A percentile compares a stretch with the other conserved stretches of the same genome.
phyloP scores from a whole-genome alignment of 2,888 invertebrate genomes.

The Cephus sareptanus region DNA sequence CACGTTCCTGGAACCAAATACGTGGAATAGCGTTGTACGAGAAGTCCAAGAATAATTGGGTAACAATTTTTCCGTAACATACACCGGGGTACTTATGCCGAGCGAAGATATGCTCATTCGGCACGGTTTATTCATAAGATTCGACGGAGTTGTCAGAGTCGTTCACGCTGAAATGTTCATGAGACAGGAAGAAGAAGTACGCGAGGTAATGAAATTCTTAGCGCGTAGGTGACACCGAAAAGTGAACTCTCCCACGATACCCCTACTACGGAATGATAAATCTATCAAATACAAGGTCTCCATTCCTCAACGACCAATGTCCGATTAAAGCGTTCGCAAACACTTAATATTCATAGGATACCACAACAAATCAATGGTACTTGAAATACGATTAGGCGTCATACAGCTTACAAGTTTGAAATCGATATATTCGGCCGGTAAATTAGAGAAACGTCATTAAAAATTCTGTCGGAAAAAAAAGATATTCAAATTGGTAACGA shows the following conservation, averaged over 20 bases:
- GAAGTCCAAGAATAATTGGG: not conserved
- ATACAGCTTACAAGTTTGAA: not conserved
- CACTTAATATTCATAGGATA: not conserved
- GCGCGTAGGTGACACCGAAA: constrained; percentile 37
- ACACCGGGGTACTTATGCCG: not conserved
- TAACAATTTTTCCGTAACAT: not conserved
- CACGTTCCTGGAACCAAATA: not conserved
- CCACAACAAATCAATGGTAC: not conserved
- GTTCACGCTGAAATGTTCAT: not conserved
- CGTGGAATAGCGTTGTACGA: not conserved
- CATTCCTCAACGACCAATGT: not conserved
- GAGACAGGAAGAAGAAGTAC: not conserved
- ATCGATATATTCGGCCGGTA: not conserved
- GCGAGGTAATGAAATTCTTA: constrained; percentile 12
- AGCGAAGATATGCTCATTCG: not conserved
- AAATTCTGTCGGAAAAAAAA: not conserved
- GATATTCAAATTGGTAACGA: not conserved
- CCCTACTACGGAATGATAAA: constrained; percentile 27
- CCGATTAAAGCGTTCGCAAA: not conserved
- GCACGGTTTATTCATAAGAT: not conserved
- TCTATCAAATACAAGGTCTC: not conserved
- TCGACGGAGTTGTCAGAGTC: not conserved
- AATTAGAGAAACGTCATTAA: not conserved
- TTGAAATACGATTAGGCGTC: not conserved
- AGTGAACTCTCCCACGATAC: constrained; percentile 58